phyloP scores from a whole-genome alignment of 1,140 invertebrate species.

The Drosophila gunungcola region DNA sequence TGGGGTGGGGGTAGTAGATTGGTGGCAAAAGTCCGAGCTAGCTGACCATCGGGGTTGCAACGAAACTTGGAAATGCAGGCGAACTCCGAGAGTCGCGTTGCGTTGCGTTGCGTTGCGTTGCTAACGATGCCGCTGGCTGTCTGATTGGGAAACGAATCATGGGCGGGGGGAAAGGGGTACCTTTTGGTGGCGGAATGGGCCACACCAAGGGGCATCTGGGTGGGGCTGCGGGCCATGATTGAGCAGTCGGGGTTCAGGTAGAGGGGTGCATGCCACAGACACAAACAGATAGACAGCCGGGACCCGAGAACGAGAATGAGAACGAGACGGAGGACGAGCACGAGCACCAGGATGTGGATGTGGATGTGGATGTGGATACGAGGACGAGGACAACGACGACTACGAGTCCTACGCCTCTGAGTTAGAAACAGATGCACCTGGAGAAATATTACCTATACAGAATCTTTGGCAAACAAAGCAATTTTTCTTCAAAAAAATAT shows the following conservation, averaged over 20 bases:
- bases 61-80: slow-evolving; percentile 74
- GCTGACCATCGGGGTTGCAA: slow-evolving; percentile 53
- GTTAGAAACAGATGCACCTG: slow-evolving; percentile 29
- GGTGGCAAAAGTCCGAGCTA: slow-evolving; percentile 13
- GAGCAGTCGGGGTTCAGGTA: slow-evolving; percentile 47
- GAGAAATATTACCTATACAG: not conserved
- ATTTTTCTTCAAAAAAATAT: not conserved
- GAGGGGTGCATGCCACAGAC: slow-evolving; percentile 67
- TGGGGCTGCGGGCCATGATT: slow-evolving; percentile 9
- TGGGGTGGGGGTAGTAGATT: not conserved
- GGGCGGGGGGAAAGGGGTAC: not conserved
- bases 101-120: slow-evolving; percentile 63
- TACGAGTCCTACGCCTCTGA: slow-evolving; percentile 31
- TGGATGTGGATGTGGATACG: not conserved
- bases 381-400: slow-evolving; percentile 8
- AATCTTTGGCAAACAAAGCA: rapidly evolving
- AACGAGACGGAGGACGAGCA: slow-evolving; percentile 20
- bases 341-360: not conserved
- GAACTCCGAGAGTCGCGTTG: slow-evolving; percentile 47
- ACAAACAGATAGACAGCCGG: slow-evolving; percentile 68
- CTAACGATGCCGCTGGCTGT: slow-evolving; percentile 74
- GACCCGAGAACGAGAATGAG: slow-evolving; percentile 29
- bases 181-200: too few relatives aligned
- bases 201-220: slow-evolving; percentile 7
- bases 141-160: slow-evolving; percentile 53